Evolutionary conservation across 2,113 vertebrate genomes (phyloP), one percentile per base, ranked within the genome.

Genomic region (Gorsachius goisagi): DNA sequence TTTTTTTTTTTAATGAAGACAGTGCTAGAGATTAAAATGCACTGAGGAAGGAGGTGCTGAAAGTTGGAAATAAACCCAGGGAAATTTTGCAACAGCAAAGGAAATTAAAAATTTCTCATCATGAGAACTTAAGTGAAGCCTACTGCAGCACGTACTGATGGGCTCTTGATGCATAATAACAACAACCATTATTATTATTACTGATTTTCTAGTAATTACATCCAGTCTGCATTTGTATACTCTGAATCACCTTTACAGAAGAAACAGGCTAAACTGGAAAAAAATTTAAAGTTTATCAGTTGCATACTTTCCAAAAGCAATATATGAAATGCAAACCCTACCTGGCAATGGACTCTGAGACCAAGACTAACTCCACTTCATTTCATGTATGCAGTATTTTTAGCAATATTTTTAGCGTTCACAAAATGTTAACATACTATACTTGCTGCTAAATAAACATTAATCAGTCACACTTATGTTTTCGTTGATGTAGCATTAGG

Each of bases 51-150:
- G 56, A 94, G 30, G 47, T 74, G 88, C 49, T 84, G 59, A 80
- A 88, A 90, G 67, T n/a, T 77, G 59, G 79, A 88, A 90, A 90
- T 44, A 95, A 94, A 90, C 9, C 35, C 32, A 60, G 35, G 52
- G 56, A 93, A 86, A 86, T 41, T 83, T 53, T 81, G 60, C 37
- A 89, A 15, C 3, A 77, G 64, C n/a, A 90, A 82, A 94, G 83
- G 87, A 95, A 96, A 96, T 69, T 27, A 88, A 77, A 85, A 50
- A 59, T 59, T 81, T 84, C 68, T 74, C 24, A 67, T 52, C 59
- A 39, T 41, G 69, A 62, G 75, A 19, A 69, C 18, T 45, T 47
- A 22, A 24, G 23, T 3, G 50, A 41, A 58, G 68, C 32, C 41
- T 66, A 9, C 7, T 58, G 55, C 28, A 50, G 56, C 55, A 76